Percentiles rank a stretch among this genome's conserved stretches.
Conservation (phyloP, 2,888 invertebrate species). For the Griposia aprilina region DNA sequence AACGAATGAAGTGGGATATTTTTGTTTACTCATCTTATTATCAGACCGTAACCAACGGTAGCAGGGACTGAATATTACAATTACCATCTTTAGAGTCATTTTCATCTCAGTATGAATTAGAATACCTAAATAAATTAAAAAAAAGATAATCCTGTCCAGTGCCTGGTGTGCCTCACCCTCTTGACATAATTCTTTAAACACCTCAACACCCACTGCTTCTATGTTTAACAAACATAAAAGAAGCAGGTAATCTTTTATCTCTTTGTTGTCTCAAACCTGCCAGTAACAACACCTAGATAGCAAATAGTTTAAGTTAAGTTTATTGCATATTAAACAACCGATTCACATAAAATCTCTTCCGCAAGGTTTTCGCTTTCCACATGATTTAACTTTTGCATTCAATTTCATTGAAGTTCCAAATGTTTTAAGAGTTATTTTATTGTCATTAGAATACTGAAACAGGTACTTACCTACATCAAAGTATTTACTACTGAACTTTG, state of each 20-base stretch:
- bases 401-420: slow-evolving; percentile 23
- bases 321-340: slow-evolving; percentile 33
- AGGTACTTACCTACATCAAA: background rate
- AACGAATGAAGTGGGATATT: background rate
- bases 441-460: slow-evolving; percentile 4
- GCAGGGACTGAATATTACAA: background rate
- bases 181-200: background rate
- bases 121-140: background rate
- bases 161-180: background rate
- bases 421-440: background rate
- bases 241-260: background rate
- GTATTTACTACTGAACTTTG: background rate
- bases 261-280: background rate
- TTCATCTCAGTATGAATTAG: too few species aligned
- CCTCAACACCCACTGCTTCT: background rate
- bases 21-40: background rate
- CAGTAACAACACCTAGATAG: background rate
- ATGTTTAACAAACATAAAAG: background rate
- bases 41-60: background rate
- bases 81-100: too few species aligned
- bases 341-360: slow-evolving; percentile 36
- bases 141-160: background rate
- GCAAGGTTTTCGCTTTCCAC: slow-evolving; percentile 10
- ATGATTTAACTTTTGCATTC: slow-evolving; percentile 25
- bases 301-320: slow-evolving; percentile 11